Evolutionary conservation across 92 coral and sea anemone genomes (phyloP).

Genomic region (Pocillopora meandrina): DNA sequence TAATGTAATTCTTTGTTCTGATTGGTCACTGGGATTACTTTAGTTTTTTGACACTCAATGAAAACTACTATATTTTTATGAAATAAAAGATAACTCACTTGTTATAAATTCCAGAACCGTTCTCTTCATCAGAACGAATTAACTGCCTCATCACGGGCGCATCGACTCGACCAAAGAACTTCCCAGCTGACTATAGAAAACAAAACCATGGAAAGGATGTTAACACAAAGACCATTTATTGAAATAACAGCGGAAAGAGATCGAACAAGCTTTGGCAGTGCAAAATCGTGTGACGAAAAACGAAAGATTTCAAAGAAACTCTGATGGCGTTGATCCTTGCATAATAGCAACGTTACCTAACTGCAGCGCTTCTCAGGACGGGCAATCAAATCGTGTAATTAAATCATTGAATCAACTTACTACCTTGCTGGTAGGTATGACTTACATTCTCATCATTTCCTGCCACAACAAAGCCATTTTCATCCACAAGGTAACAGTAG

Average conservation of each 20-base stretch:
- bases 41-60: too few relatives aligned
- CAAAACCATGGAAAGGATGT: background rate
- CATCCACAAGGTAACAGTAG: conserved; percentile 93
- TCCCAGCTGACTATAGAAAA: conserved; percentile 74
- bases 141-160: conserved; percentile 76
- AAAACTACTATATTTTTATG: too few relatives aligned
- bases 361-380: too few relatives aligned
- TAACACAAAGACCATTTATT: background rate
- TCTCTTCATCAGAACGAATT: conserved; percentile 39
- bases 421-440: background rate
- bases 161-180: conserved; percentile 93
- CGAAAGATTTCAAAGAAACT: too few relatives aligned
- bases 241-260: background rate
- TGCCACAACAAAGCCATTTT: conserved; percentile 94
- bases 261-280: too few relatives aligned
- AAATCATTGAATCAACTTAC: background rate
- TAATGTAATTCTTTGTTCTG: too few relatives aligned
- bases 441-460: conserved; percentile 76
- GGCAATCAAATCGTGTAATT: too few relatives aligned
- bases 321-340: too few relatives aligned
- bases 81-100: conserved; percentile 35
- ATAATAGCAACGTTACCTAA: too few relatives aligned
- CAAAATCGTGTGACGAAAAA: too few relatives aligned
- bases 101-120: conserved; percentile 55
- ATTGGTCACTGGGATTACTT: too few relatives aligned